Evolutionary conservation across 2,888 invertebrate genomes (phyloP), one percentile per base, ranked within the genome.

Genomic region (Cetonia aurata): DNA sequence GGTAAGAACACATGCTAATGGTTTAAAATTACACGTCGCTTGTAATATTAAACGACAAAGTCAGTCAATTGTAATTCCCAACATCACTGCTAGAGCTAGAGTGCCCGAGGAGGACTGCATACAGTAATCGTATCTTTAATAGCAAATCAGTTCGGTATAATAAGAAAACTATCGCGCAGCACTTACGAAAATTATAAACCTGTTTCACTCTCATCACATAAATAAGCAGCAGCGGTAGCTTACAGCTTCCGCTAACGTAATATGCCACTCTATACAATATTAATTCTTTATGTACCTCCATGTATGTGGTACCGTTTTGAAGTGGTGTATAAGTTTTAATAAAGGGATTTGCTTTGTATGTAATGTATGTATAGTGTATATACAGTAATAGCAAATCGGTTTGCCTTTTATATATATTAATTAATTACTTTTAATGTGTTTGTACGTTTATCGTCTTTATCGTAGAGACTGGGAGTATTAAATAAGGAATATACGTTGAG

Each of bases 41-140:
- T 50, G 62, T 65, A 65, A 65, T 50, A 65, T 65, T 65, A 65
- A 65, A 65, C 62, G 50, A 65, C 33, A 50, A 62, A 65, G 37
- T 65, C 62, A 65, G 50, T 65, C 62, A 52, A 15, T 65, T 65
- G 62, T 19, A 48, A 50, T 65, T 65, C 62, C 62, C 62, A 65
- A 17, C 62, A 52, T 65, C 50, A 50, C 50, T 50, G 37, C 33
- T 50, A 37, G 62, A 65, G 37, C 33, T 50, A 15, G 62, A 65
- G 17, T 17, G 48, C 50, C 19, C 17, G 37, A n/a, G 37, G 37
- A 50, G 37, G 17, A 37, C 37, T 37, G 50, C 19, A 50, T 25
- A 15, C 19, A 17, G 62, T 25, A 65, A 65, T 41, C 37, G 62
- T 37, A 33, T 37, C 48, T 65, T 17, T 17, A 62, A 48, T 57